Base-by-base conservation (phyloP, 2,888 invertebrate genomes). In the Tiliacea aurago region DNA sequence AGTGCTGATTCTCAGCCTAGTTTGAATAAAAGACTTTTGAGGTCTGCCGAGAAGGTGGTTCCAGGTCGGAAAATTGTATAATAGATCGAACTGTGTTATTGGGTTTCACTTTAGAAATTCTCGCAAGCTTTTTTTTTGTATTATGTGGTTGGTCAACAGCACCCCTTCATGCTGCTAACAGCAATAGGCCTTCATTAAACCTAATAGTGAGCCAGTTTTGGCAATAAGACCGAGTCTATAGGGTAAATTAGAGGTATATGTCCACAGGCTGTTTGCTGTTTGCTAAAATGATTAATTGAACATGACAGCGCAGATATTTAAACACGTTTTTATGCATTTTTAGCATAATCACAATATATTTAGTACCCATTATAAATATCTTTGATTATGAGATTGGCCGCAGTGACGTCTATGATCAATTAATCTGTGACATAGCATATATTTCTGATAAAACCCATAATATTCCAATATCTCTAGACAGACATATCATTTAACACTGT, bases 401-500 rank as follows among this genome's bases (percentile, higher is more conserved):
- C 41, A 41, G 23, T 75, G 70, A 77, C 70, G 69, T 65, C 9
- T 56, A 11, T n/a, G 0, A 4, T 6, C 11, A 69, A 53, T 61
- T 33, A 61, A n/a, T n/a, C n/a, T n/a, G n/a, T n/a, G n/a, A n/a
- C n/a, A n/a, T 1, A 33, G 53, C 70, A 49, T n/a, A 37, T 23
- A 51, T 59, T 28, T 43, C 15, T 67, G 67, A 67, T 41, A 49
- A 43, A 20, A 43, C 2, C 47, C 37, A 41, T 41, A 41, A 66
- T 59, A 45, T 53, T 23, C 23, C 23, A 18, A 11, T 74, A 72
- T 75, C 72, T 61, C 7, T 33, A 72, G 53, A 78, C 59, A 79
- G 59, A 55, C 61, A 71, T 78, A 7, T 70, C 47, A 41, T 53
- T 53, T 71, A 61, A 47, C 15, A 33, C 0, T 59, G 41, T 13